Evolutionary conservation across 2,113 vertebrate species (phyloP).

Genomic region (Lota lota): DNA sequence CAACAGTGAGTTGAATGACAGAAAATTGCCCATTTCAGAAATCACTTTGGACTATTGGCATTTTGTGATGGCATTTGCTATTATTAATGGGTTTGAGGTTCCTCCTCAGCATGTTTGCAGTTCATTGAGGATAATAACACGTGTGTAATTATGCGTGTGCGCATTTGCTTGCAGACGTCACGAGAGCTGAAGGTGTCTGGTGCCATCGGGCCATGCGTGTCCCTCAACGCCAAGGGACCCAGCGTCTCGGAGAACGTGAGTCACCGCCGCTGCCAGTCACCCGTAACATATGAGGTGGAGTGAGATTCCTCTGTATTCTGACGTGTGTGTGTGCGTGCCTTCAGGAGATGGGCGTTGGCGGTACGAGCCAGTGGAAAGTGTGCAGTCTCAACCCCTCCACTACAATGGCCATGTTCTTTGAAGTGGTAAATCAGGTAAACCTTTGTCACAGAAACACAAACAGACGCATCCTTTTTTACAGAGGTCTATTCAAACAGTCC

Average conservation of each 20-base stretch:
- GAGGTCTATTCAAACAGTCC: not conserved
- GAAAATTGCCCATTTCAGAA: not conserved
- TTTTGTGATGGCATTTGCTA: too few species aligned
- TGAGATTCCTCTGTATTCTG: too few species aligned
- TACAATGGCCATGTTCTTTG: conserved; percentile 90
- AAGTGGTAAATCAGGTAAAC: conserved; percentile 94
- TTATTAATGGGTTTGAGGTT: too few species aligned
- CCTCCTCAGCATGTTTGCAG: too few species aligned
- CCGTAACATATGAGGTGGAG: not conserved
- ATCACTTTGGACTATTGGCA: too few species aligned
- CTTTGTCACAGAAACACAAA: not conserved
- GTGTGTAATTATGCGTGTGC: too few species aligned
- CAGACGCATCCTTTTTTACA: not conserved
- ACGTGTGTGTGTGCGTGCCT: conserved; percentile 9
- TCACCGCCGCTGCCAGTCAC: conserved; percentile 4
- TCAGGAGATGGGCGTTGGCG: conserved; percentile 91
- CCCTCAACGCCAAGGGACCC: conserved; percentile 85
- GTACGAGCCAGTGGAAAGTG: conserved; percentile 94
- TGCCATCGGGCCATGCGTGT: conserved; percentile 89
- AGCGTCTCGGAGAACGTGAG: conserved; percentile 95
- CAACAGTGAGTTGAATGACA: too few species aligned
- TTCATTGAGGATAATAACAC: too few species aligned
- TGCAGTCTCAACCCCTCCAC: conserved; percentile 86
- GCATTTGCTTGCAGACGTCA: conserved; percentile 77
- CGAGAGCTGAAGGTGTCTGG: conserved; percentile 93